Conservation (phyloP, 2,797 vertebrate species). For the Pachyuromys duprasi region DNA sequence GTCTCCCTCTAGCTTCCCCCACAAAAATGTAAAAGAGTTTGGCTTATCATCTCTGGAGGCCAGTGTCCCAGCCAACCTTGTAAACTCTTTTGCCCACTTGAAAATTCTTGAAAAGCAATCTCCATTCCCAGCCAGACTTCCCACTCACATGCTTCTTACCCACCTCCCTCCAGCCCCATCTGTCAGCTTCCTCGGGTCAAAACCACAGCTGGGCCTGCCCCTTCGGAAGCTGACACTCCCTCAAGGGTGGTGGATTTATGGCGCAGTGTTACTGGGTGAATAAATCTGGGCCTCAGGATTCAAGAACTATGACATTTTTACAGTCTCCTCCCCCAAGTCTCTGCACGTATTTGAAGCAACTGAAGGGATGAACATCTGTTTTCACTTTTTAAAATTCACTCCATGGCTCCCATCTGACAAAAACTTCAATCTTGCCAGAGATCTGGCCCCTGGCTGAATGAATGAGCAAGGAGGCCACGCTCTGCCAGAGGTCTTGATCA, state of each 20-base stretch:
- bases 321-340: conserved; percentile 78
- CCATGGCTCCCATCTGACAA: conserved; percentile 86
- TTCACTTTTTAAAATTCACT: conserved; percentile 87
- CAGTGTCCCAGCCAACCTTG: conserved; percentile 49
- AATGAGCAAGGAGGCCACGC: conserved; percentile 60
- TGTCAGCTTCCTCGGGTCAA: neutral
- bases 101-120: conserved; percentile 76
- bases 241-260: conserved; percentile 80
- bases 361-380: conserved; percentile 88
- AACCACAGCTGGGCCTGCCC: neutral
- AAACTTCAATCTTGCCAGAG: conserved; percentile 83
- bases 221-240: conserved; percentile 67
- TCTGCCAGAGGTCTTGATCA: conserved; percentile 70
- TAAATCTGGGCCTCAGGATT: conserved; percentile 83
- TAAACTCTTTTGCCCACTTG: conserved; percentile 64
- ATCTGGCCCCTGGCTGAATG: conserved; percentile 73
- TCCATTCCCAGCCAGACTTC: conserved; percentile 17
- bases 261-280: conserved; percentile 77
- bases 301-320: conserved; percentile 88
- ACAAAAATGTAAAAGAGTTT: conserved; percentile 66
- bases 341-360: conserved; percentile 83
- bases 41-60: conserved; percentile 69
- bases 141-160: conserved; percentile 3
- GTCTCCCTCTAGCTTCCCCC: neutral
- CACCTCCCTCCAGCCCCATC: neutral